Evolutionary conservation across 92 coral and sea anemone species (phyloP).

Genomic region (Epizoanthus ramosus): DNA sequence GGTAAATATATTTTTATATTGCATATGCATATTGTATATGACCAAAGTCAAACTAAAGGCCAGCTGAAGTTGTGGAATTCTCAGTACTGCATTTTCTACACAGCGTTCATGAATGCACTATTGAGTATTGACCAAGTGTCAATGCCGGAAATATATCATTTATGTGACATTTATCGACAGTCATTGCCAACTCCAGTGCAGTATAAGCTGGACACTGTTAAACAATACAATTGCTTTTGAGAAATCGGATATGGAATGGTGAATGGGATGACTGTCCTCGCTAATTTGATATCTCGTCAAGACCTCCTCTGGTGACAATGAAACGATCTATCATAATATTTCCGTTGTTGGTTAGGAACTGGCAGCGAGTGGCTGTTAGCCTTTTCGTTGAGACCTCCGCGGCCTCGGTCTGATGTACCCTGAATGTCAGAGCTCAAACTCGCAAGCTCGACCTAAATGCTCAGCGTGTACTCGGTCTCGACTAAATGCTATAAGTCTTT

Average conservation of each 20-base stretch:
- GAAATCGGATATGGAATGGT: slow-evolving; percentile 13
- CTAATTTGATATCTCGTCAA: slow-evolving; percentile 2
- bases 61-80: background rate
- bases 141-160: slow-evolving; percentile 3
- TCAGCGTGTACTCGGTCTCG: too few species aligned
- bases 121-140: slow-evolving; percentile 1
- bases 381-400: too few species aligned
- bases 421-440: too few species aligned
- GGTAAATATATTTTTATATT: too few species aligned
- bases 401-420: too few species aligned
- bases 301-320: slow-evolving; percentile 6
- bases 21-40: too few species aligned
- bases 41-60: too few species aligned
- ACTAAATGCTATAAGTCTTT: too few species aligned
- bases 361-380: too few species aligned
- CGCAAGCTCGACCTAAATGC: too few species aligned
- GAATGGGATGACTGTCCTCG: slow-evolving; percentile 15
- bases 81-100: slow-evolving; percentile 12
- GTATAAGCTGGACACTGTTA: background rate
- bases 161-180: background rate
- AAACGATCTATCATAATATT: background rate
- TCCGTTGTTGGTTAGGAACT: too few species aligned
- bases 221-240: slow-evolving; percentile 1
- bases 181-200: background rate
- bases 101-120: slow-evolving; percentile 5